Evolutionary conservation across 2,888 invertebrate species (phyloP), one percentile per base, ranked within the genome.

Genomic region (Eulithis prunata): DNA sequence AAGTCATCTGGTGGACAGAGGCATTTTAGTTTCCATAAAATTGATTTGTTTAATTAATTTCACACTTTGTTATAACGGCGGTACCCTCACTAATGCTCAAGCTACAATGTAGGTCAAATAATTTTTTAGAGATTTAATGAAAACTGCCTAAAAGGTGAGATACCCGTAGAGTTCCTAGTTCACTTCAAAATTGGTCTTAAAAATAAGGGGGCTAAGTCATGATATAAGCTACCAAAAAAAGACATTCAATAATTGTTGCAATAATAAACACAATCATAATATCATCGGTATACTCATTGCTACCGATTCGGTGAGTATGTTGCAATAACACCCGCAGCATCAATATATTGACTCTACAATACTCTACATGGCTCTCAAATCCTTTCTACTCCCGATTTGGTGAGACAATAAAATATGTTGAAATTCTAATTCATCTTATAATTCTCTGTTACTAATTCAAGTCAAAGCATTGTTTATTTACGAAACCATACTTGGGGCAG

Each of bases 371-470:
- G 61, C 47, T 43, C 46, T 41, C 41, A 38, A 55, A 62, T 57
- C 41, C 57, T 21, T 41, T 63, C 21, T 36, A 46, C 21, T 56
- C 45, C 60, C 38, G 10, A 60, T 57, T 49, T 49, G 52, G 67
- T 41, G 52, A 49, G 51, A 70, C 63, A 67, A 59, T 58, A 66
- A 51, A 60, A 60, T 32, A 32, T 63, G 49, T 49, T 54, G 60
- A 60, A 57, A 66, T 54, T 57, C n/a, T 36, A 8, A 60, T 61
- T 62, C 54, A 62, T 62, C 66, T 51, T 13, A 14, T 13, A 28
- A 14, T 45, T 41, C 32, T 53, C 38, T 60, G 52, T 43, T 21
- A 53, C 66, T 51, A 53, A 41, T 67, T 67, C 41, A 4, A 56
- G 45, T 58, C 21, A 62, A 58, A 53, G 47, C 14, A 8, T 14